Conservation (phyloP, 1,140 invertebrate genomes). For the Drosophila obscura region DNA sequence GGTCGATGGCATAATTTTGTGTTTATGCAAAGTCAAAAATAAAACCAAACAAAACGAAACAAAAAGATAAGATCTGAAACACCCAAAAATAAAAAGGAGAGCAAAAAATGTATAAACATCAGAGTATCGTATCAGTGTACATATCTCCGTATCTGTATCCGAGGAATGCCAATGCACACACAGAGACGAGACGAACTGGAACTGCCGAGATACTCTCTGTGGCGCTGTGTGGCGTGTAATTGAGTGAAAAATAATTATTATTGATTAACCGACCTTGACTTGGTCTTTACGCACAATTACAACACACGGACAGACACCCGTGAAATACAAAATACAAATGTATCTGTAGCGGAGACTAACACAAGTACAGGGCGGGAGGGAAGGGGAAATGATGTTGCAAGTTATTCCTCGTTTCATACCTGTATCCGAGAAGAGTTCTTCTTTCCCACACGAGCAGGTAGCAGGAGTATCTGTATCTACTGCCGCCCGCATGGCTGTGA, state of each 20-base stretch:
- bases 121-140: neutral
- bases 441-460: slow-evolving; percentile 70
- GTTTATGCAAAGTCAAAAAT: slow-evolving; percentile 64
- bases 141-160: slow-evolving; percentile 27
- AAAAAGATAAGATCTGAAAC: slow-evolving; percentile 32
- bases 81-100: slow-evolving; percentile 18
- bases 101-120: slow-evolving; percentile 25
- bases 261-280: slow-evolving; percentile 82
- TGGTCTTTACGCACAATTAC: slow-evolving; percentile 82
- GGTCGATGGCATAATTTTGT: slow-evolving; percentile 57
- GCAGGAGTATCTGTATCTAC: slow-evolving; percentile 63
- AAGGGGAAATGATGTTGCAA: slow-evolving; percentile 71
- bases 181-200: slow-evolving; percentile 19
- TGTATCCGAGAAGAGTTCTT: slow-evolving; percentile 3
- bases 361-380: neutral
- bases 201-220: neutral
- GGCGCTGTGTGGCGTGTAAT: slow-evolving; percentile 56
- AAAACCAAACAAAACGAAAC: slow-evolving; percentile 20
- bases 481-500: slow-evolving; percentile 48
- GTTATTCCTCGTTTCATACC: slow-evolving; percentile 34
- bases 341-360: slow-evolving; percentile 5
- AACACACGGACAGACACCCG: slow-evolving; percentile 38
- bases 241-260: slow-evolving; percentile 82
- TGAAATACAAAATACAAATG: slow-evolving; percentile 35
- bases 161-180: slow-evolving; percentile 34